Conservation (phyloP, 2,888 invertebrate species). For the Erebia palarica region DNA sequence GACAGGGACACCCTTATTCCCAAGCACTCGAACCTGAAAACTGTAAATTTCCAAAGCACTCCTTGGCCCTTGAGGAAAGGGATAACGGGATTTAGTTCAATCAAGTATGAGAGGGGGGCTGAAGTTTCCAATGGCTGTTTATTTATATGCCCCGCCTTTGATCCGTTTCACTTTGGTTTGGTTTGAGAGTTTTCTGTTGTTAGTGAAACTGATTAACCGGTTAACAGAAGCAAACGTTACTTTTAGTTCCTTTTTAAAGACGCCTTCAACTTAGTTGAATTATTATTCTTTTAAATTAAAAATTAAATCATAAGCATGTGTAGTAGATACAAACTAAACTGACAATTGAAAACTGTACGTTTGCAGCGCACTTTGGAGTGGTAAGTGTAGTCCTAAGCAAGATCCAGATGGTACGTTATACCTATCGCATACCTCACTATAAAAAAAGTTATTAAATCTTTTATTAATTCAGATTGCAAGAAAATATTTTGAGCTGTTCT, state of each 20-base stretch:
- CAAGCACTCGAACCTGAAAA: slow-evolving; percentile 41
- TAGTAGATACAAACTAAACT: too few relatives aligned
- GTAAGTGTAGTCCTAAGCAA: too few relatives aligned
- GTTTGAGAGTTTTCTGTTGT: slow-evolving; percentile 31
- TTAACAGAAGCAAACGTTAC: slow-evolving; percentile 9
- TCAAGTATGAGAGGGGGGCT: slow-evolving; percentile 47
- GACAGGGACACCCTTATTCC: slow-evolving; percentile 19
- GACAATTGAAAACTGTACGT: too few relatives aligned
- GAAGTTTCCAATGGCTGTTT: slow-evolving; percentile 46
- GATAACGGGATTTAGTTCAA: slow-evolving; percentile 50
- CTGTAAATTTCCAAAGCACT: slow-evolving; percentile 46
- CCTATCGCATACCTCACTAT: too few relatives aligned
- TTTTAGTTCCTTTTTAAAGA: not conserved
- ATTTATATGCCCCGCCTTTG: slow-evolving; percentile 46
- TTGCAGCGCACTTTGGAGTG: too few relatives aligned
- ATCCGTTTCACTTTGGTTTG: slow-evolving; percentile 41
- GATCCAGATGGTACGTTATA: too few relatives aligned
- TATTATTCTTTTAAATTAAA: too few relatives aligned
- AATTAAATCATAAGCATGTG: too few relatives aligned
- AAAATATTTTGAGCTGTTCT: too few relatives aligned
- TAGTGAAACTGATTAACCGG: slow-evolving; percentile 8
- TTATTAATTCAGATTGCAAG: too few relatives aligned
- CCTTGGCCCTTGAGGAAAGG: slow-evolving; percentile 44
- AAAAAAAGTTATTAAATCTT: too few relatives aligned
- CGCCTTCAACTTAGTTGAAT: not conserved